Evolutionary conservation across 2,797 vertebrate species (phyloP).

Genomic region (Pelodytes ibericus): DNA sequence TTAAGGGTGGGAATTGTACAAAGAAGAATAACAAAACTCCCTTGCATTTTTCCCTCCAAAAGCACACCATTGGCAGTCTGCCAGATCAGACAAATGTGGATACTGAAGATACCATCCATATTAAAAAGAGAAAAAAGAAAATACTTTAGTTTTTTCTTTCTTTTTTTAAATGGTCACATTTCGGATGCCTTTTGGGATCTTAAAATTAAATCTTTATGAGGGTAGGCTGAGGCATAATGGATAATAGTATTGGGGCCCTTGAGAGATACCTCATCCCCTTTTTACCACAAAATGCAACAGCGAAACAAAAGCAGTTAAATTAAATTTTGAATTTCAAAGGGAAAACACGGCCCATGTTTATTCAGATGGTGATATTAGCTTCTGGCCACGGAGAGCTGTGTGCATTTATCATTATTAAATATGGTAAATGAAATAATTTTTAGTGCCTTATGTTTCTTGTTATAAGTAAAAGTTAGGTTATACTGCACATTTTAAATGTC

Average conservation of each 20-base stretch:
- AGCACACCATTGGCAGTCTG: constrained; percentile 33
- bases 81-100: constrained; percentile 50
- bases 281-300: constrained; percentile 46
- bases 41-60: constrained; percentile 31
- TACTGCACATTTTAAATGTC: constrained; percentile 23
- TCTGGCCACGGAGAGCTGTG: constrained; percentile 29
- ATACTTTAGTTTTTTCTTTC: constrained; percentile 14
- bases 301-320: constrained; percentile 55
- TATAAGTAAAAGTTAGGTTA: constrained; percentile 32
- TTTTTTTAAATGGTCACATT: constrained; percentile 44
- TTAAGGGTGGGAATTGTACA: constrained; percentile 43
- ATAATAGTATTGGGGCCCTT: constrained; percentile 47
- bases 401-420: constrained; percentile 53
- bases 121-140: constrained; percentile 29
- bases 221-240: constrained; percentile 49
- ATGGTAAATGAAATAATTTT: constrained; percentile 45
- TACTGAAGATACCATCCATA: constrained; percentile 45
- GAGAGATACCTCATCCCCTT: constrained; percentile 33
- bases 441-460: constrained; percentile 28
- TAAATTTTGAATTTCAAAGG: constrained; percentile 52
- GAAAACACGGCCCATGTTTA: constrained; percentile 49
- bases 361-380: constrained; percentile 54
- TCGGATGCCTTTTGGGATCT: constrained; percentile 39
- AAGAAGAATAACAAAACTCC: constrained; percentile 14
- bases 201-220: constrained; percentile 52